Conservation (phyloP, 2,888 invertebrate species). For the Polyommatus iphigenia region DNA sequence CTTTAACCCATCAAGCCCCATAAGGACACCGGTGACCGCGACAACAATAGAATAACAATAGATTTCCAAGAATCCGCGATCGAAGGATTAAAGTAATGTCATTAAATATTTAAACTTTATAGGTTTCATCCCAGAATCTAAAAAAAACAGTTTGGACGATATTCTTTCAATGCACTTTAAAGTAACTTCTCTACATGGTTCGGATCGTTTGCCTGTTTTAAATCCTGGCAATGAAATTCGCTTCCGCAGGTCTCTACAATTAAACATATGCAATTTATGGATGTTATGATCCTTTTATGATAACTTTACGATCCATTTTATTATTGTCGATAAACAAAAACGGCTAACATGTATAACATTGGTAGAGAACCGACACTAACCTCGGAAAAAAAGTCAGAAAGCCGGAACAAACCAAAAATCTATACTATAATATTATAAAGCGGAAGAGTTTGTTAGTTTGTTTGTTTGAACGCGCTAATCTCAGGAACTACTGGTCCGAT, state of each 20-base stretch:
- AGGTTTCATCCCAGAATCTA: no score
- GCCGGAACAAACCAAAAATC: background rate
- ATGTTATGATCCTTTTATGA: constrained; percentile 10
- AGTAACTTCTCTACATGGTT: background rate
- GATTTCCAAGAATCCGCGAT: no score
- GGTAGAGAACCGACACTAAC: background rate
- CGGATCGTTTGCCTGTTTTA: background rate
- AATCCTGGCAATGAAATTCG: background rate
- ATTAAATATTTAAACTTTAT: no score
- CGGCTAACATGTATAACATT: background rate
- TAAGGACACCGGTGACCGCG: no score
- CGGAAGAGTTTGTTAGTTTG: no score
- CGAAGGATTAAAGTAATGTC: no score
- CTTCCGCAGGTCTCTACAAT: background rate
- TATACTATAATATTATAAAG: no score
- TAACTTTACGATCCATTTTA: constrained; percentile 1
- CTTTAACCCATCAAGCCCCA: no score
- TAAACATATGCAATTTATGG: constrained; percentile 5
- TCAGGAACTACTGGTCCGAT: no score
- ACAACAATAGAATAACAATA: no score
- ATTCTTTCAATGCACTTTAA: background rate
- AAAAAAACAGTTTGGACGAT: background rate
- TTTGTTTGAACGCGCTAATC: background rate
- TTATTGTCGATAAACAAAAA: background rate
- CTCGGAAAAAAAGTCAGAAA: constrained; percentile 5